Percentiles rank a stretch among this genome's conserved stretches.
Evolutionary conservation across 2,113 vertebrate genomes (phyloP).

Genomic region (Ibidorhyncha struthersii): DNA sequence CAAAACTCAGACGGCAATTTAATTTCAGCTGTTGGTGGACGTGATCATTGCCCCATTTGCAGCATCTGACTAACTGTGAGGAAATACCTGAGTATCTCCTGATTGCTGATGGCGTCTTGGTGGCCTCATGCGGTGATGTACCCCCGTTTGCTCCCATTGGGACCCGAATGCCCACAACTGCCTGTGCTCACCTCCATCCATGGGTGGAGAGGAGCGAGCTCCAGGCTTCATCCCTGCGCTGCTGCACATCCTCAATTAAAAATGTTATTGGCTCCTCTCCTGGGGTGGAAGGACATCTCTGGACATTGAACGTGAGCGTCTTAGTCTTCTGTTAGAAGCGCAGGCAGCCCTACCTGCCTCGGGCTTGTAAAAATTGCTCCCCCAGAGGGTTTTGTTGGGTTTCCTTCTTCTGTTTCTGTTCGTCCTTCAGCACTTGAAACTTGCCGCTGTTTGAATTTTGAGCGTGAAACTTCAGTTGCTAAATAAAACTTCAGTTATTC

Average conservation of each 20-base stretch:
- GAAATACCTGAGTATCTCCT: neutral
- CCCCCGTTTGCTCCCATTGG: neutral
- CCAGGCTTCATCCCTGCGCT: neutral
- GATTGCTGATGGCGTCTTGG: neutral
- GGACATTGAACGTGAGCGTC: rapidly evolving
- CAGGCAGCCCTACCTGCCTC: neutral
- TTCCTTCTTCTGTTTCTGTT: neutral
- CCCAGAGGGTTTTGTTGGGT: neutral
- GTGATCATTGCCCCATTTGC: neutral
- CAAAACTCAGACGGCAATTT: neutral
- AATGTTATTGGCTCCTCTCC: neutral
- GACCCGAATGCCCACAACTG: rapidly evolving
- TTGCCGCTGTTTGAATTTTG: neutral
- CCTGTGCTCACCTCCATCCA: neutral
- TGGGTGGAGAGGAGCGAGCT: rapidly evolving
- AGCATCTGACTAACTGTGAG: neutral
- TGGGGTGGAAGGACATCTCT: neutral
- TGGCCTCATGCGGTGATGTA: neutral
- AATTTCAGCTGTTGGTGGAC: neutral
- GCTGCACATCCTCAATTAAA: neutral
- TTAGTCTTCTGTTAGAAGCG: neutral
- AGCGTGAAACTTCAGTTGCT: neutral
- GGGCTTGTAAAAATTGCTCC: neutral
- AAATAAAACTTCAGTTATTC: neutral
- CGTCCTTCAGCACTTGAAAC: neutral